These are phyloP conservation scores for Chelonia mydas DNA, from an alignment of 2,797 vertebrate genomes.

Conservation along the genomic window DNA sequence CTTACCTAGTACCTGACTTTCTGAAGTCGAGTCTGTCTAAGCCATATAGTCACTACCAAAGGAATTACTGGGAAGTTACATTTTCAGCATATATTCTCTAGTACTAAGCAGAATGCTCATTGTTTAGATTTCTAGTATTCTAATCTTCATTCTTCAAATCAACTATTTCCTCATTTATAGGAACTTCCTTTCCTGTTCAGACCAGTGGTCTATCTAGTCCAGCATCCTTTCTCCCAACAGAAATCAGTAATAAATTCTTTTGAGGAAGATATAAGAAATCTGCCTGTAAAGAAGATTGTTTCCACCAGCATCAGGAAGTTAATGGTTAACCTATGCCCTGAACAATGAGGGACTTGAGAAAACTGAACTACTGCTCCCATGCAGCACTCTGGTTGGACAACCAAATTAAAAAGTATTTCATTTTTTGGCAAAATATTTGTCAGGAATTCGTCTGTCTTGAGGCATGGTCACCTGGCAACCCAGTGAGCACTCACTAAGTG, in stretches of 20 bases:
- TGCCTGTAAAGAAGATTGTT: not conserved
- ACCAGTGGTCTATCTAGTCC: not conserved
- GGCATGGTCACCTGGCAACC: too few species aligned
- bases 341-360: not conserved
- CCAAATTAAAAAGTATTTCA: not conserved
- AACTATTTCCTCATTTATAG: not conserved
- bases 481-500: too few species aligned
- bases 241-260: not conserved
- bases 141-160: not conserved
- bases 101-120: not conserved
- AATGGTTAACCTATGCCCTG: not conserved
- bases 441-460: too few species aligned
- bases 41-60: not conserved
- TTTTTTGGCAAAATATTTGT: not conserved
- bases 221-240: not conserved
- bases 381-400: not conserved
- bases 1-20: not conserved
- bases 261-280: not conserved
- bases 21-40: not conserved
- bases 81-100: not conserved
- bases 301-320: not conserved
- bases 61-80: rapidly evolving
- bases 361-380: not conserved
- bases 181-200: not conserved
- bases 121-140: too few species aligned